These are phyloP conservation scores for Camptogramma bilineatum DNA, from an alignment of 2,888 invertebrate species.

Conservation along the genomic window DNA sequence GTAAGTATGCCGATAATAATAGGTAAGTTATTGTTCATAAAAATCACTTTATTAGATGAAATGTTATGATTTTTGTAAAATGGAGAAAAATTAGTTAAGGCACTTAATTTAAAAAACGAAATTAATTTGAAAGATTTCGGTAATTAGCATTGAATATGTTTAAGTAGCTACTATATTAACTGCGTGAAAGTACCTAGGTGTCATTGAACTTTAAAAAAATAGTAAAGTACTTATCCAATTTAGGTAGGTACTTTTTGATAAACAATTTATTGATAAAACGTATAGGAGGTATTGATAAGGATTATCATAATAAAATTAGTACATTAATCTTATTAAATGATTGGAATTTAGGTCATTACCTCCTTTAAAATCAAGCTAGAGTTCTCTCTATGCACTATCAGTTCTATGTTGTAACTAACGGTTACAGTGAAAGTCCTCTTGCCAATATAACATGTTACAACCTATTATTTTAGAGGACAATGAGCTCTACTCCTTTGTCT, in stretches of 20 bases:
- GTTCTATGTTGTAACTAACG: neutral
- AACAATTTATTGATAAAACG: neutral
- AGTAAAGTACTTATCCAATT: neutral
- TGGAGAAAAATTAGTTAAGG: neutral
- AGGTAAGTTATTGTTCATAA: too few relatives aligned
- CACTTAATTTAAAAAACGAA: neutral
- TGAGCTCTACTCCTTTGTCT: neutral
- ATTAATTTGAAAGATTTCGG: neutral
- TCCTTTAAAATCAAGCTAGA: too few relatives aligned
- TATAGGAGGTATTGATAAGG: neutral
- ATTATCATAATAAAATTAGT: neutral
- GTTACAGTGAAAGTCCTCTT: neutral
- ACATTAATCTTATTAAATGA: neutral
- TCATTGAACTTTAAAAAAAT: constrained; percentile 1
- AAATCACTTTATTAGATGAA: neutral
- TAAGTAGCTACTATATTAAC: neutral
- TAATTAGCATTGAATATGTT: neutral
- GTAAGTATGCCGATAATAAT: too few relatives aligned
- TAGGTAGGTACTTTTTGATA: neutral
- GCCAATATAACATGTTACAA: neutral
- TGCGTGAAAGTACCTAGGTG: neutral
- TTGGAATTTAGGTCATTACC: neutral
- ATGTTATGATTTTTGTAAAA: neutral
- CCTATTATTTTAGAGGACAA: neutral
- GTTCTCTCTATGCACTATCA: too few relatives aligned